Percentiles rank a stretch among this genome's conserved stretches.
Evolutionary conservation across 2,797 vertebrate species (phyloP).

Genomic region (Protosalanx chinensis): DNA sequence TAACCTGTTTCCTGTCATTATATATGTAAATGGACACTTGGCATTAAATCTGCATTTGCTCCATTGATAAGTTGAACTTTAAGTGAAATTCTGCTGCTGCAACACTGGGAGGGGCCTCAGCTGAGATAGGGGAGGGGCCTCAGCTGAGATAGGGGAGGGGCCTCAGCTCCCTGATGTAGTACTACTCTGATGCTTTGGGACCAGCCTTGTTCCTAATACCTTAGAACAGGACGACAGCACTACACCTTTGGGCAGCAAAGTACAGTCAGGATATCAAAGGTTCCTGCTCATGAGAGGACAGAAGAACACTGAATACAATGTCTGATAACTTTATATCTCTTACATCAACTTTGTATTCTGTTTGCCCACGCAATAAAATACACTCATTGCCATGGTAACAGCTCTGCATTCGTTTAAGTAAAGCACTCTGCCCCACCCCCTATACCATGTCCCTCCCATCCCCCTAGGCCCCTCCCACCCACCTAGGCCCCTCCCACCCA

Average conservation of each 20-base stretch:
- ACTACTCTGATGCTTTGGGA: too few species aligned
- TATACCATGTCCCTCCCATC: slow-evolving; percentile 41
- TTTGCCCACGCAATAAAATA: slow-evolving; percentile 40
- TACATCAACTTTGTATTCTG: slow-evolving; percentile 46
- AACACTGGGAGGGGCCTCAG: too few species aligned
- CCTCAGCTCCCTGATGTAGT: too few species aligned
- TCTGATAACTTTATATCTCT: slow-evolving; percentile 46
- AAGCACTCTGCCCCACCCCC: slow-evolving; percentile 76
- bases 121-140: too few species aligned
- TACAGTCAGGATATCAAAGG: neutral
- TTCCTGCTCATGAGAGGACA: neutral
- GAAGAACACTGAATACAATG: slow-evolving; percentile 38
- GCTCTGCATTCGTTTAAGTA: slow-evolving; percentile 73
- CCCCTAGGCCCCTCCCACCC: slow-evolving; percentile 70
- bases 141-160: too few species aligned
- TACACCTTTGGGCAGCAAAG: neutral
- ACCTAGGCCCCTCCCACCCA: too few species aligned
- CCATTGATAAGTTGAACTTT: too few species aligned
- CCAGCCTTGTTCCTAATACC: too few species aligned
- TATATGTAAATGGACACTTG: too few species aligned
- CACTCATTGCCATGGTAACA: slow-evolving; percentile 36
- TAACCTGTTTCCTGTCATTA: too few species aligned
- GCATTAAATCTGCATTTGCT: too few species aligned
- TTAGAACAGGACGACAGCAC: neutral
- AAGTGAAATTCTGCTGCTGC: too few species aligned